Conservation (phyloP, 2,797 vertebrate genomes). For the Microtus agrestis region DNA sequence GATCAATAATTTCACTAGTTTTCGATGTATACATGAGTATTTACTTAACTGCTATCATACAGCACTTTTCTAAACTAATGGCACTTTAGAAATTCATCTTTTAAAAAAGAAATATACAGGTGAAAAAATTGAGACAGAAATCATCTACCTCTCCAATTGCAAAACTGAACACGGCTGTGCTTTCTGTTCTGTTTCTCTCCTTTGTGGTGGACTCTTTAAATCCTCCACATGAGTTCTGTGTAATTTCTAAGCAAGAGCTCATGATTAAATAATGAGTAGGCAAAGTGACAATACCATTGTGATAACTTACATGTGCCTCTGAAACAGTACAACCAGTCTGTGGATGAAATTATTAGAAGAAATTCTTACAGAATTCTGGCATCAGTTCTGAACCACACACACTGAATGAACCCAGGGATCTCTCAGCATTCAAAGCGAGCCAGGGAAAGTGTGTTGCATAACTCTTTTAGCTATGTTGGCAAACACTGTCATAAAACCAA, state of each 20-base stretch:
- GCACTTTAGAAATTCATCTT: background rate
- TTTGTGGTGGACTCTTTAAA: background rate
- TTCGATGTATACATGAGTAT: background rate
- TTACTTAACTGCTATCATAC: background rate
- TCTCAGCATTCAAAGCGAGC: background rate
- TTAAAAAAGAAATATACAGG: background rate
- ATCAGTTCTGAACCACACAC: slow-evolving; percentile 24
- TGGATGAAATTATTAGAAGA: slow-evolving; percentile 23
- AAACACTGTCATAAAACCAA: background rate
- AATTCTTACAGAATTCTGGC: slow-evolving; percentile 3
- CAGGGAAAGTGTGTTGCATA: background rate
- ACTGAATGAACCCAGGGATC: slow-evolving; percentile 3
- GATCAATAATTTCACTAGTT: background rate
- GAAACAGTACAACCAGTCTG: background rate
- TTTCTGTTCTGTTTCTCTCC: background rate
- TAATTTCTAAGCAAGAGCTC: slow-evolving; percentile 12
- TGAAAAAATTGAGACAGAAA: background rate
- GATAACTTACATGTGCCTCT: background rate
- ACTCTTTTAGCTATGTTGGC: background rate
- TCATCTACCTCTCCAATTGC: background rate
- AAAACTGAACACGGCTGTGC: background rate
- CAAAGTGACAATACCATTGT: background rate
- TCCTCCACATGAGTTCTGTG: background rate
- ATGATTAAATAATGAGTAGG: slow-evolving; percentile 47
- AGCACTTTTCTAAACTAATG: background rate